phyloP scores from a whole-genome alignment of 2,888 invertebrate species.

The Athalia circularis region DNA sequence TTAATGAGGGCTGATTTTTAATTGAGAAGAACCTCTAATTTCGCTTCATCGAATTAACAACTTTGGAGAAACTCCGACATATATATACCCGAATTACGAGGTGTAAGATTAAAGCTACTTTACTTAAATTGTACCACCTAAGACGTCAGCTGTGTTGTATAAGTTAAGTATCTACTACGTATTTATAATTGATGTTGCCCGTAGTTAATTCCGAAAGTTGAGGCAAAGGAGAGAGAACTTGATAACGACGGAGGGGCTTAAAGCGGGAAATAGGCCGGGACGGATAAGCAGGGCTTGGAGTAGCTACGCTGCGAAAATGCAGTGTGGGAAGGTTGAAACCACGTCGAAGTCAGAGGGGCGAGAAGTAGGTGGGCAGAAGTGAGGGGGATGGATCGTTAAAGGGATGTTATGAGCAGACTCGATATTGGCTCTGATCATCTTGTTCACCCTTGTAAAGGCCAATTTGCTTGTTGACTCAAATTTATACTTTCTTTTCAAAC shows the following conservation, averaged over 20 bases:
- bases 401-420: constrained; percentile 59
- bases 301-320: background rate
- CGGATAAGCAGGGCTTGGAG: background rate
- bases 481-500: no score
- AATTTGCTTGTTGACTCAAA: background rate
- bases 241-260: constrained; percentile 31
- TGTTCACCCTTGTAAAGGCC: constrained; percentile 54
- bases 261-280: constrained; percentile 23
- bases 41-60: no score
- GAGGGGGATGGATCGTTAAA: constrained; percentile 55
- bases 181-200: constrained; percentile 34
- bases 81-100: background rate
- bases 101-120: no score
- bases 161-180: constrained; percentile 7
- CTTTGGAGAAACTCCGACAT: no score
- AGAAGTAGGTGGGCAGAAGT: constrained; percentile 42
- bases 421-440: constrained; percentile 62
- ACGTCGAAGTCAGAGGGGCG: constrained; percentile 18
- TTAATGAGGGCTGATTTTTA: no score
- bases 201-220: constrained; percentile 38
- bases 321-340: background rate
- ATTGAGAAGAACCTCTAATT: no score
- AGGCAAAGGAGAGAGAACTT: constrained; percentile 27
- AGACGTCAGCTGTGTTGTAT: background rate
- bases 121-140: background rate